phyloP scores from a whole-genome alignment of 2,888 invertebrate genomes.

The Hypsopygia costalis region DNA sequence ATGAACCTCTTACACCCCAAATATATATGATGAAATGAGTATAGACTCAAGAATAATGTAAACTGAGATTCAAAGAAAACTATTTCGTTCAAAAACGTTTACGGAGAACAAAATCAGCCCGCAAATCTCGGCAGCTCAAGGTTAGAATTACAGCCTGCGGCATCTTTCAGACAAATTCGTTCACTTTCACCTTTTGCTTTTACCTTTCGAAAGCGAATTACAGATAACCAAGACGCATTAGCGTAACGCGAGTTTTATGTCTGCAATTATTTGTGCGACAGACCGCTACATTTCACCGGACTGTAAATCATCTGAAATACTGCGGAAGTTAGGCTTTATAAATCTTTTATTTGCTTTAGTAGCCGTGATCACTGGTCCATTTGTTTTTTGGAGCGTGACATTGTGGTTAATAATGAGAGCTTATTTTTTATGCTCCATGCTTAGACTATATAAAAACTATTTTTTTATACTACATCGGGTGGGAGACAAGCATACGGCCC shows the following conservation, averaged over 20 bases:
- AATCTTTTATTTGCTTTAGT: neutral
- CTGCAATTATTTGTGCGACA: constrained; percentile 1
- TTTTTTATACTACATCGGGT: too few species aligned
- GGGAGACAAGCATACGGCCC: too few species aligned
- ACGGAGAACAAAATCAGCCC: neutral
- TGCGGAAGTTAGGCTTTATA: neutral
- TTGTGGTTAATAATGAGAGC: too few species aligned
- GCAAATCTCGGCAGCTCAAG: neutral
- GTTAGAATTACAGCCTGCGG: neutral
- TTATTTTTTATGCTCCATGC: too few species aligned
- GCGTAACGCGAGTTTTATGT: constrained; percentile 2
- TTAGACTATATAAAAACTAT: too few species aligned
- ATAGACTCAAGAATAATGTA: too few species aligned
- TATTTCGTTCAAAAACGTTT: neutral
- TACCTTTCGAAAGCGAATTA: neutral
- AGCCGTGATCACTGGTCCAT: too few species aligned
- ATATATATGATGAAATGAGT: too few species aligned
- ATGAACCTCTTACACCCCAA: too few species aligned
- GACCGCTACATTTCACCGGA: neutral
- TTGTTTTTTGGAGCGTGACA: too few species aligned
- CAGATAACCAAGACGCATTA: neutral
- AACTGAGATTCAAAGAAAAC: neutral
- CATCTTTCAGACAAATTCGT: neutral
- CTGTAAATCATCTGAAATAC: neutral
- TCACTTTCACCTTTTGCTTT: neutral